Percentiles rank a stretch among this genome's conserved stretches.
phyloP scores from a whole-genome alignment of 2,888 invertebrate genomes.

The Catocala sponsa region DNA sequence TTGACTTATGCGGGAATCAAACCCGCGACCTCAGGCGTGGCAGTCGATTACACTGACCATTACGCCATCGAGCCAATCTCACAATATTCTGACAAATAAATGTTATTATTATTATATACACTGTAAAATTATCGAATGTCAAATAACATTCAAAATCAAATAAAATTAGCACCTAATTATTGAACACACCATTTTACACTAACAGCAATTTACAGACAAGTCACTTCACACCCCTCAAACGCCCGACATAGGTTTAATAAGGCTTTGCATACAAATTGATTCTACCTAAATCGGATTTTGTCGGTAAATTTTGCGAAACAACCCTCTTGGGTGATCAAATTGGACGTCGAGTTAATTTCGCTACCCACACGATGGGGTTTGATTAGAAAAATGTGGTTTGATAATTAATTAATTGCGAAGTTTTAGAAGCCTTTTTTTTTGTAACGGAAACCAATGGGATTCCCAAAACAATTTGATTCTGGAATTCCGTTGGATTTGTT shows the following conservation, averaged over 20 bases:
- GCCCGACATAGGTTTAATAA: conserved; percentile 56
- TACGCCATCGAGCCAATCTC: too few species aligned
- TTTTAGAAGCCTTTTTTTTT: conserved; percentile 22
- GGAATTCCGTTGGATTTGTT: background rate
- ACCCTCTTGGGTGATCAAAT: conserved; percentile 41
- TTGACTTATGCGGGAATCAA: too few species aligned
- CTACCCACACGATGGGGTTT: conserved; percentile 31
- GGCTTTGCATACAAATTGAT: conserved; percentile 67
- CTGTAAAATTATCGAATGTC: too few species aligned
- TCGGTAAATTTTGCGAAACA: conserved; percentile 44
- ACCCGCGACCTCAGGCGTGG: too few species aligned
- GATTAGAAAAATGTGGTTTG: conserved; percentile 48
- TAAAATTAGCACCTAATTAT: too few species aligned
- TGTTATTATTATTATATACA: too few species aligned
- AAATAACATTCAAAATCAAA: too few species aligned
- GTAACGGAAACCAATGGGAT: background rate
- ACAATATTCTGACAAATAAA: too few species aligned
- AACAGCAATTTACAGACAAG: background rate
- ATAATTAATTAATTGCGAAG: conserved; percentile 41
- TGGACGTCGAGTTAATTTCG: conserved; percentile 48
- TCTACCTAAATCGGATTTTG: conserved; percentile 60
- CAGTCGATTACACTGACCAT: too few species aligned
- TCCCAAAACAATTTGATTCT: conserved; percentile 2
- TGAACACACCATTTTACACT: background rate
- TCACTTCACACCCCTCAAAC: background rate